Evolutionary conservation across 1,140 invertebrate genomes (phyloP), one percentile per base, ranked within the genome.

Genomic region (Leptopilina boulardi): DNA sequence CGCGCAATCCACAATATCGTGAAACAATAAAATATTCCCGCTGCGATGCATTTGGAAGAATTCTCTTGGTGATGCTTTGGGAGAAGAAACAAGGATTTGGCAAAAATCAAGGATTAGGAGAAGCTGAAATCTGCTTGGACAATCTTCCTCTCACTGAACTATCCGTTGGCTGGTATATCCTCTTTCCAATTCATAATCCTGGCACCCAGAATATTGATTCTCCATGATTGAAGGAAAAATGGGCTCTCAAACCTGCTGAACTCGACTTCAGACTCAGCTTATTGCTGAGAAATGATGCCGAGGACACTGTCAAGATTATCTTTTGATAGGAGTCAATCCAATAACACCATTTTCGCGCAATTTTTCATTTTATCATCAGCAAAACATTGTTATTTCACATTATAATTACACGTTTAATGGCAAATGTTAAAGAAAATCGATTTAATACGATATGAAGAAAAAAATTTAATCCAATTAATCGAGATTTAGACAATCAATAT

Each of bases 31-130:
- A 96, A 84, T 99, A 98, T 89, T 90, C 96, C 93, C 66, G 88
- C 44, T 95, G 95, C 85, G 97, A 98, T 84, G 95, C 96, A 1
- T 93, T 96, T n/a, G 96, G 96, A 0, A 92, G 96, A 47, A 95
- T 94, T 59, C 91, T 98, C 54, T 93, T 97, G 77, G 96, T 98
- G 26, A 97, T 97, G 94, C 92, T 98, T 19, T 98, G 97, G 97
- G 96, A 97, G 84, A 93, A 95, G 77, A 95, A 96, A 83, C 94
- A 95, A 78, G 96, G 95, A 3, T 96, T 96, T 86, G 95, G 97
- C 85, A 96, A 97, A 89, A 98, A 97, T 88, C 94, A 95, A 75
- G 96, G 96, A 1, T 90, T 98, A 38, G 97, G 97, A 13, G 96
- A 97, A 23, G 95, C 94, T 0, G 96, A 97, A 89, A 94, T 98